These are phyloP conservation scores for Podabrus alpinus DNA, from an alignment of 2,888 invertebrate genomes.

Conservation along the genomic window DNA sequence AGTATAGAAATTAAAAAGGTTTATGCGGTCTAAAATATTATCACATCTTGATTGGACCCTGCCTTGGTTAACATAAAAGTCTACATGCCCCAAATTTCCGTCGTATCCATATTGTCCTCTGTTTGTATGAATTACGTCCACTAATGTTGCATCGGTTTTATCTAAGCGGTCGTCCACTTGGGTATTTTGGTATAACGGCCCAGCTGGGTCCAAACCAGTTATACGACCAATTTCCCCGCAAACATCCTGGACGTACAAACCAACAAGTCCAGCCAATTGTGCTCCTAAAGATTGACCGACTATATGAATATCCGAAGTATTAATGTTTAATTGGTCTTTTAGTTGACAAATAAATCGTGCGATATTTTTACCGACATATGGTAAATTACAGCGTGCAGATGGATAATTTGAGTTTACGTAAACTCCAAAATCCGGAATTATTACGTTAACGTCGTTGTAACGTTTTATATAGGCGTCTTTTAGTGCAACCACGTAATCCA, in stretches of 20 bases:
- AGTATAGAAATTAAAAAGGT: not conserved
- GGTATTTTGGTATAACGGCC: not conserved
- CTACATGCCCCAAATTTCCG: not conserved
- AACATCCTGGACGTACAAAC: not conserved
- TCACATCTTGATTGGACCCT: not conserved
- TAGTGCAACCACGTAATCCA: not conserved
- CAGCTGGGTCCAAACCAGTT: conserved; percentile 9
- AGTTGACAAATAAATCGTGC: not conserved
- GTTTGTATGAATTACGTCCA: conserved; percentile 7
- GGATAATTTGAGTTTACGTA: not conserved
- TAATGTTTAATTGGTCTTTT: not conserved
- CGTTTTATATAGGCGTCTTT: not conserved
- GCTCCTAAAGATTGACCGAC: conserved; percentile 11
- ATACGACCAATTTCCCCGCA: not conserved
- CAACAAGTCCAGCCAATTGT: conserved; percentile 1
- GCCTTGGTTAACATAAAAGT: conserved; percentile 14
- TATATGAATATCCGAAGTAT: not conserved
- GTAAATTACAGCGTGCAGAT: not conserved
- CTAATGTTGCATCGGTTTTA: not conserved
- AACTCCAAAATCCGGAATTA: not conserved
- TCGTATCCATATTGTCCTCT: not conserved
- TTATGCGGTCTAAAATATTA: too few species aligned
- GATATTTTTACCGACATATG: not conserved
- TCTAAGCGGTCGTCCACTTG: not conserved
- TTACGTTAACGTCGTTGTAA: not conserved